Percentiles rank a stretch among this genome's conserved stretches.
Conservation (phyloP, 2,113 vertebrate species). For the Anoura caudifer region DNA sequence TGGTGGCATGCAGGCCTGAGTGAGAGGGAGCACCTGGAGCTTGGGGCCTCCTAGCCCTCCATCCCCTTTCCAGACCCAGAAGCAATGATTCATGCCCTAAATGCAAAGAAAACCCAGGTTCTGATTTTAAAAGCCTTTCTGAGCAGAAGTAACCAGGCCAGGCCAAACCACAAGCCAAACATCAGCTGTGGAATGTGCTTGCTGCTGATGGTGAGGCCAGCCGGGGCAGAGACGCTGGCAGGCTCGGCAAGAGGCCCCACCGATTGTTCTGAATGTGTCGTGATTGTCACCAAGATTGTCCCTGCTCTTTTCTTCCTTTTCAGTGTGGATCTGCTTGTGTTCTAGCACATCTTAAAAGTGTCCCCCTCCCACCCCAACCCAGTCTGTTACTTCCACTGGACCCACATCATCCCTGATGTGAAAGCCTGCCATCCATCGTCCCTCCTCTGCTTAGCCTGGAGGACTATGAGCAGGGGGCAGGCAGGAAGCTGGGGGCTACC, state of each 20-base stretch:
- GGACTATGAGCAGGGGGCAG: background rate
- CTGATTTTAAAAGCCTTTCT: constrained; percentile 31
- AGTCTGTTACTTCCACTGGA: background rate
- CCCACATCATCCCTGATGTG: background rate
- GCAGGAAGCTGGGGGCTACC: background rate
- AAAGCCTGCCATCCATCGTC: background rate
- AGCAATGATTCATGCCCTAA: constrained; percentile 53
- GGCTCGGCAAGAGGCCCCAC: background rate
- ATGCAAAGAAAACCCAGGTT: constrained; percentile 48
- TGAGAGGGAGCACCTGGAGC: accelerated
- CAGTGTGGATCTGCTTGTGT: background rate
- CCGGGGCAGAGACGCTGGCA: background rate
- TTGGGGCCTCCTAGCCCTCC: background rate
- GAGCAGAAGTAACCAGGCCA: constrained; percentile 57
- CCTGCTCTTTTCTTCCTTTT: background rate
- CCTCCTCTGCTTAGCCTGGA: background rate
- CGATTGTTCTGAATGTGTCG: background rate
- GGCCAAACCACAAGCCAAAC: constrained; percentile 69
- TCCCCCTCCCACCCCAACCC: background rate
- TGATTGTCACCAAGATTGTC: background rate
- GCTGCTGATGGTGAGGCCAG: constrained; percentile 55
- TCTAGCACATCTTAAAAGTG: background rate
- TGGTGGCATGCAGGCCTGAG: background rate
- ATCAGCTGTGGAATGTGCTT: constrained; percentile 71
- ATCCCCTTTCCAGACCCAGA: background rate